Base-by-base conservation (phyloP, 2,888 invertebrate species). In the Ametastegia equiseti region DNA sequence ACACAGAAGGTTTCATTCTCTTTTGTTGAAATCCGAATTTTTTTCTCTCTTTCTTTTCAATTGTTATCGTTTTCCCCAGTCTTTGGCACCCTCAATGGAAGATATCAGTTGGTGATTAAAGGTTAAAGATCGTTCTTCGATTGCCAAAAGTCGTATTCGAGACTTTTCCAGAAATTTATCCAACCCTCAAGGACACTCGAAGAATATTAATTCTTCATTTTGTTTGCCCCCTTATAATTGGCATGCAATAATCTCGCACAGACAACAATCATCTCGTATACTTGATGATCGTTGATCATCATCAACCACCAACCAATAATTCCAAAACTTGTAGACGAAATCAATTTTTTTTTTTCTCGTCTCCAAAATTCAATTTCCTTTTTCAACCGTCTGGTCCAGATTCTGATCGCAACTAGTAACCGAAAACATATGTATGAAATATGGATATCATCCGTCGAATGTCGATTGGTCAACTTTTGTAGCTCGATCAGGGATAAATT, bases 101-200 rank as follows among this genome's bases (percentile, higher is more conserved):
- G 60, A 60, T n/a, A n/a, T 60, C 60, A 60, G 60, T 30, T 30
- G 60, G 60, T 30, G 60, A 60, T 60, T 30, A 60, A 60, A 60
- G 30, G 30, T 60, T 60, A 23, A 60, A 60, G 60, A 67, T 39
- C 36, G 30, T 60, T 30, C 39, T 67, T 67, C 39, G 67, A 67
- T 39, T 15, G 67, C 36, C 67, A n/a, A 67, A 67, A 39, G n/a
- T 67, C 19, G 7, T 67, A 30, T 60, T 60, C n/a, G 60, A 30
- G 30, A 30, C 30, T 60, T 30, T 30, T 60, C 30, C 27, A 60
- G 27, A 6, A 15, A 57, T 27, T 57, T 27, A 57, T 57, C 57
- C 1, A 2, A 6, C 19, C 23, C 57, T 57, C 9, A 9, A 42
- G 42, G 9, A 42, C 9, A 42, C 9, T 42, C 9, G 42, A 6